Evolutionary conservation across 2,888 invertebrate species (phyloP).

Genomic region (Noctua janthina): DNA sequence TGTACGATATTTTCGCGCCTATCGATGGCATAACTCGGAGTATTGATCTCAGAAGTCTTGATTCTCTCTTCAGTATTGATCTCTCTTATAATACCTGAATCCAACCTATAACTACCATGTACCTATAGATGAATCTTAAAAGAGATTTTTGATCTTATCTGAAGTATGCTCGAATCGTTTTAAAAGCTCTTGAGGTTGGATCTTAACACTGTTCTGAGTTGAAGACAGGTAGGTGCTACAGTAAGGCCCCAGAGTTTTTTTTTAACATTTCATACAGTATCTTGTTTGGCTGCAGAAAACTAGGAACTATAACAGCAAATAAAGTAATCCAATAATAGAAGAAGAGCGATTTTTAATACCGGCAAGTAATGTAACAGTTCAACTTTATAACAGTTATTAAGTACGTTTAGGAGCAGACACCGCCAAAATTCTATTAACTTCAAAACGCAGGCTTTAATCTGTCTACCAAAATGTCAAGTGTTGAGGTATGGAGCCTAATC

Average conservation of each 20-base stretch:
- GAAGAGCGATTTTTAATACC: neutral
- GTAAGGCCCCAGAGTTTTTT: neutral
- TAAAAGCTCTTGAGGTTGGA: slow-evolving; percentile 8
- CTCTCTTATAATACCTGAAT: neutral
- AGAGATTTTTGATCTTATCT: neutral
- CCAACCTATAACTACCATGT: neutral
- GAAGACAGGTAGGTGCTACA: neutral
- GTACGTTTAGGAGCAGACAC: neutral
- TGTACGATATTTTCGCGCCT: neutral
- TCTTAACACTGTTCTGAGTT: neutral
- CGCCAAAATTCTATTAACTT: neutral
- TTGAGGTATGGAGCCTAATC: neutral
- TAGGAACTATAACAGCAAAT: too few relatives aligned
- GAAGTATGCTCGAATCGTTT: slow-evolving; percentile 1
- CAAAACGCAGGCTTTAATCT: neutral
- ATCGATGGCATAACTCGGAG: neutral
- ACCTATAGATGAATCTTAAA: neutral
- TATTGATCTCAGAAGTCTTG: too few relatives aligned
- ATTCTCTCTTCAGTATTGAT: neutral
- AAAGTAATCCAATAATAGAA: neutral
- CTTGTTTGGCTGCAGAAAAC: too few relatives aligned
- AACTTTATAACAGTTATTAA: neutral
- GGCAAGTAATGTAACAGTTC: neutral
- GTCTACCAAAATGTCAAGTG: neutral
- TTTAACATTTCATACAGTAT: too few relatives aligned